These are phyloP conservation scores for Elgonia sp. DNA, from an alignment of 2,888 invertebrate genomes.

Conservation along the genomic window DNA sequence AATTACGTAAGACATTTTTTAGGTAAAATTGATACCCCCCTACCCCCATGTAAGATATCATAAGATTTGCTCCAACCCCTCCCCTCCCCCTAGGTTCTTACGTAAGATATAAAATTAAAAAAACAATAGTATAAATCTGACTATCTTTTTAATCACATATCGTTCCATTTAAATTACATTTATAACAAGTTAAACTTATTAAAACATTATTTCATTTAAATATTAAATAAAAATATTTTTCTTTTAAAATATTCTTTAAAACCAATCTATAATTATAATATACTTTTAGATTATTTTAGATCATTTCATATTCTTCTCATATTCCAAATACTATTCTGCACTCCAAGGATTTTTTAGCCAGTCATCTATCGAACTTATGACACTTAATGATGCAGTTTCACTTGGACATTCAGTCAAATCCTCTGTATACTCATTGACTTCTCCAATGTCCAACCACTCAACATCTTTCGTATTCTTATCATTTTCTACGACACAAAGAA, in stretches of 20 bases:
- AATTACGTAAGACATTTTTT: constrained; percentile 27
- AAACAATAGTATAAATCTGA: constrained; percentile 3
- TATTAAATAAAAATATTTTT: no score
- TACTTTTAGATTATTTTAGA: constrained; percentile 20
- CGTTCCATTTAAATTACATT: neutral
- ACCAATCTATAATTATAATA: neutral
- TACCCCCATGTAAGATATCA: constrained; percentile 1
- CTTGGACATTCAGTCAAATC: neutral
- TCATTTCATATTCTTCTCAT: no score
- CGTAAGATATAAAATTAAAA: constrained; percentile 1
- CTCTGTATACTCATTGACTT: neutral
- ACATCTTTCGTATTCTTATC: neutral
- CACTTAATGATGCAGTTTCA: neutral
- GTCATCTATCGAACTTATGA: constrained; percentile 2
- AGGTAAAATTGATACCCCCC: constrained; percentile 15
- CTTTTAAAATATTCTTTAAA: constrained; percentile 5
- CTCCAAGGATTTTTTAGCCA: constrained; percentile 23
- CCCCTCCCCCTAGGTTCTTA: constrained; percentile 4
- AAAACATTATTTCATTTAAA: no score
- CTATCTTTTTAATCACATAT: neutral
- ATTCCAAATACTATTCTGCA: constrained; percentile 18
- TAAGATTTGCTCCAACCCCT: constrained; percentile 4
- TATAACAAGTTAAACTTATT: constrained; percentile 2
- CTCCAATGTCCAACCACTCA: constrained; percentile 5
- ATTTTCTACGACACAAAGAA: constrained; percentile 23